phyloP scores from a whole-genome alignment of 2,888 invertebrate species.

The Epistrophe eligans region DNA sequence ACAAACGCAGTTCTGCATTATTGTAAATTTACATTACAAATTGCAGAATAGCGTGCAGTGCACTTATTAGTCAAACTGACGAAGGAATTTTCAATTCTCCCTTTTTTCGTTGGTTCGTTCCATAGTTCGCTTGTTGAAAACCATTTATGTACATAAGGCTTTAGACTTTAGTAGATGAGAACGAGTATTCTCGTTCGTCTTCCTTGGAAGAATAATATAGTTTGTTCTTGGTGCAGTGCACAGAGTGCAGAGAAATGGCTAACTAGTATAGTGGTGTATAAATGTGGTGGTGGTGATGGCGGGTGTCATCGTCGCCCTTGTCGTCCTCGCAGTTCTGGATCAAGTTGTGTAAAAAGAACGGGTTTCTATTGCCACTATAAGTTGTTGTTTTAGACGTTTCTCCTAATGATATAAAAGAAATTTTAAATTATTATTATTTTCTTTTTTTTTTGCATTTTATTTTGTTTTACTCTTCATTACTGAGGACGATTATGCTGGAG shows the following conservation, averaged over 20 bases:
- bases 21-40: constrained; percentile 76
- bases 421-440: constrained; percentile 41
- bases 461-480: constrained; percentile 23
- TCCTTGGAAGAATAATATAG: constrained; percentile 42
- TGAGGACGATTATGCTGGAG: constrained; percentile 26
- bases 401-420: constrained; percentile 61
- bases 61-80: constrained; percentile 75
- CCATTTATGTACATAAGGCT: constrained; percentile 70
- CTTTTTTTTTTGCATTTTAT: no score
- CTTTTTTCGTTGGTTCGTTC: constrained; percentile 22
- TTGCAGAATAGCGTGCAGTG: constrained; percentile 74
- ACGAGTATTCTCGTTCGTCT: constrained; percentile 2
- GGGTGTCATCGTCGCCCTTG: not conserved
- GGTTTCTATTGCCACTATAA: constrained; percentile 19
- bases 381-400: constrained; percentile 49
- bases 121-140: constrained; percentile 18
- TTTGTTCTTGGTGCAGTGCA: constrained; percentile 42
- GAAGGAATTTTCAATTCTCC: constrained; percentile 71
- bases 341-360: not conserved
- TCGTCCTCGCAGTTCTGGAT: not conserved
- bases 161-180: constrained; percentile 19
- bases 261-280: not conserved
- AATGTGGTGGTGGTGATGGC: constrained; percentile 4
- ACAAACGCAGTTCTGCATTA: constrained; percentile 66
- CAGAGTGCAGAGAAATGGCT: constrained; percentile 25